These are phyloP conservation scores for Hippolais icterina DNA, from an alignment of 2,113 vertebrate species.

Conservation along the genomic window DNA sequence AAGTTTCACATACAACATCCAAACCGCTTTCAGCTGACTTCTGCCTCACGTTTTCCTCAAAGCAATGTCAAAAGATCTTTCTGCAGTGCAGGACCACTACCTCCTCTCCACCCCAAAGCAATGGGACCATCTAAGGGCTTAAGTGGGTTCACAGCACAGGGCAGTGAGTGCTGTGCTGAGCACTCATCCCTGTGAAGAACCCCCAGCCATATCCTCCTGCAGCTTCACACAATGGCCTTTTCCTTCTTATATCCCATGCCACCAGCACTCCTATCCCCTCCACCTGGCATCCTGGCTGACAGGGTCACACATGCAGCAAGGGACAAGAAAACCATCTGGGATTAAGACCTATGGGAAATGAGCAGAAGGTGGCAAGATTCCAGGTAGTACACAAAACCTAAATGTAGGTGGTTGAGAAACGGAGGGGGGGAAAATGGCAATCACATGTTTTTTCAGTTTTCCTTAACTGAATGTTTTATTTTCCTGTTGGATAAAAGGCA, in stretches of 20 bases:
- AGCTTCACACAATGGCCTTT: background rate
- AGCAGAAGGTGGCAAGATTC: background rate
- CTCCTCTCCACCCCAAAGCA: background rate
- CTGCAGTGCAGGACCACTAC: background rate
- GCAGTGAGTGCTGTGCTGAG: background rate
- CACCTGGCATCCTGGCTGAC: background rate
- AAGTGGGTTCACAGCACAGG: background rate
- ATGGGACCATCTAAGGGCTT: background rate
- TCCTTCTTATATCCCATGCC: background rate
- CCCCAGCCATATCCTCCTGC: background rate
- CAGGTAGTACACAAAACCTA: background rate
- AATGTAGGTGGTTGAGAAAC: background rate
- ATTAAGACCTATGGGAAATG: background rate
- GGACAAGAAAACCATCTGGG: background rate
- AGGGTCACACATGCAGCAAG: background rate
- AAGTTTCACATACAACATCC: fast-evolving
- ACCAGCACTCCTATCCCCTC: background rate
- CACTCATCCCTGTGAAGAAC: background rate
- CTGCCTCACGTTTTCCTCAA: background rate
- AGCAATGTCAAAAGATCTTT: background rate
- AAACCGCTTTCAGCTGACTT: background rate
- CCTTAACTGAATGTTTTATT: constrained; percentile 1
- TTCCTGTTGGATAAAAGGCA: constrained; percentile 7
- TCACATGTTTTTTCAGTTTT: background rate
- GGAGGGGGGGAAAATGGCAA: background rate